A percentile compares a stretch with the other conserved stretches of the same genome.
Evolutionary conservation across 2,888 invertebrate species (phyloP).

Genomic region (Rotaria socialis): DNA sequence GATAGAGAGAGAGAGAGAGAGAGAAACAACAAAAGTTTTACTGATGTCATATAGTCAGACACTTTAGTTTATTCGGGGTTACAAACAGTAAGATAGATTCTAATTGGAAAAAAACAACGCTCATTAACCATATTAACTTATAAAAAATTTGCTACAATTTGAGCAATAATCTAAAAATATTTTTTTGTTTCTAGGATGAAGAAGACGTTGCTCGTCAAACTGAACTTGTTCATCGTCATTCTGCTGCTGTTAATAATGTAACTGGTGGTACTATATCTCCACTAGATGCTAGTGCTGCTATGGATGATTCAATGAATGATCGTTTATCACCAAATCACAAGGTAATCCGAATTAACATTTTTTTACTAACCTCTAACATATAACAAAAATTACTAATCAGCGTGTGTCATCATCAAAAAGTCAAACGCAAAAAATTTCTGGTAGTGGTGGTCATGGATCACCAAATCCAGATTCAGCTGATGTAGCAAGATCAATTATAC

Average conservation of each 20-base stretch:
- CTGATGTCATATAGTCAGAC: background rate
- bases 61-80: background rate
- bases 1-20: too few species aligned
- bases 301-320: background rate
- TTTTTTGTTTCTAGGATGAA: background rate
- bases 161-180: background rate
- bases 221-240: constrained; percentile 8
- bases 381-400: background rate
- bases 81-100: background rate
- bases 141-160: too few species aligned
- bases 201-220: constrained; percentile 20
- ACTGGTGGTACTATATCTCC: background rate
- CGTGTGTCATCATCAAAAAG: background rate
- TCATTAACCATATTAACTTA: too few species aligned
- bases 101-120: too few species aligned
- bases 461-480: background rate
- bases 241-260: background rate
- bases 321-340: background rate
- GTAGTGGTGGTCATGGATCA: background rate
- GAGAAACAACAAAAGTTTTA: too few species aligned
- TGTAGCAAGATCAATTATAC: background rate
- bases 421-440: background rate
- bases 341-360: background rate
- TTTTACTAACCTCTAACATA: background rate
- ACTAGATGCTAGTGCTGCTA: background rate